Conservation (phyloP, 1,140 invertebrate genomes). For the Lepidostoma basale region DNA sequence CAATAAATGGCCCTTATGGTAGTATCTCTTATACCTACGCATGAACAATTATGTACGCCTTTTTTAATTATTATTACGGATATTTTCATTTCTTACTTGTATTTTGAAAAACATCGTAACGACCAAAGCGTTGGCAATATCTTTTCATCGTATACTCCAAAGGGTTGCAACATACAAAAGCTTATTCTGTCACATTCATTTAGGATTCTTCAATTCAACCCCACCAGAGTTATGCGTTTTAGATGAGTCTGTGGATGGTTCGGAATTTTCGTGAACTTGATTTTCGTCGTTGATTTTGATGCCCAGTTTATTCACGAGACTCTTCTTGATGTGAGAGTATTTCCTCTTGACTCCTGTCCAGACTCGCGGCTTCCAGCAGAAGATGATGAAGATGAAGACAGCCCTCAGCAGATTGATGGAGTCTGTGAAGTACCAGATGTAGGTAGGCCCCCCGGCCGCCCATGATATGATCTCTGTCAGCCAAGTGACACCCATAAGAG, state of each 20-base stretch:
- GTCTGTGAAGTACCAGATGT: constrained; percentile 42
- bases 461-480: constrained; percentile 42
- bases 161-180: too few species aligned
- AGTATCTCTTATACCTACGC: too few species aligned
- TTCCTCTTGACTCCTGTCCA: constrained; percentile 33
- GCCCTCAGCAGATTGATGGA: constrained; percentile 39
- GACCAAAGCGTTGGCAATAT: too few species aligned
- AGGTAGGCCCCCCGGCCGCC: constrained; percentile 26
- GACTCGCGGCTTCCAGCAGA: constrained; percentile 42
- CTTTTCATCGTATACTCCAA: too few species aligned
- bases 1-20: too few species aligned
- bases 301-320: not conserved
- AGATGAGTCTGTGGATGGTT: constrained; percentile 1
- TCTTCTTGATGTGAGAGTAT: not conserved
- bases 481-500: constrained; percentile 42
- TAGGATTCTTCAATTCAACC: not conserved
- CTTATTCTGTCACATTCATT: not conserved
- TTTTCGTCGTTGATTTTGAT: not conserved
- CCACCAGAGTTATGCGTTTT: not conserved
- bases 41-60: too few species aligned
- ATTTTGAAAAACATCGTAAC: too few species aligned
- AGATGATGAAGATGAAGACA: constrained; percentile 43
- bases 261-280: not conserved
- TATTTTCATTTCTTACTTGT: too few species aligned
- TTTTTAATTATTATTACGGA: too few species aligned